phyloP scores from a whole-genome alignment of 2,888 invertebrate genomes.

The Agrochola lychnidis region DNA sequence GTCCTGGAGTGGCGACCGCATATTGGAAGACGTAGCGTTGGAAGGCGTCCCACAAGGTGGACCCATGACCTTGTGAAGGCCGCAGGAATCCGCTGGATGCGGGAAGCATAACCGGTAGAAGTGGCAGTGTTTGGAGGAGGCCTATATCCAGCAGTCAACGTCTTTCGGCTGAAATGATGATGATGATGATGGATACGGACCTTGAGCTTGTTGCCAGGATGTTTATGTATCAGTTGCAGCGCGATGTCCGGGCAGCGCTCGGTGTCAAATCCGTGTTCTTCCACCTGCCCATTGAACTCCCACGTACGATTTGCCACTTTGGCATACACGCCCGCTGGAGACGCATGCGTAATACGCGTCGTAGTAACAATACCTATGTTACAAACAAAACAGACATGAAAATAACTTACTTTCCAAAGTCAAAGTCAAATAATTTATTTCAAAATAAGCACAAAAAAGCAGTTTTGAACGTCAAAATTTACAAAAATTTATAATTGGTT shows the following conservation, averaged over 20 bases:
- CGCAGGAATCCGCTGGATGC: not conserved
- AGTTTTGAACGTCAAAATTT: too few relatives aligned
- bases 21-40: not conserved
- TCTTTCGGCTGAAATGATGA: not conserved
- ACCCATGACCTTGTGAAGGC: not conserved
- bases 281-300: conserved; percentile 92
- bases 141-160: not conserved
- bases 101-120: not conserved
- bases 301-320: conserved; percentile 92
- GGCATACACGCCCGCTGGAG: conserved; percentile 93
- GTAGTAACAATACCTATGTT: conserved; percentile 92
- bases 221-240: conserved; percentile 91
- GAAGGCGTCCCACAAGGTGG: not conserved
- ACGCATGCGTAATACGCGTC: conserved; percentile 94
- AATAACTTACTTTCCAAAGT: not conserved
- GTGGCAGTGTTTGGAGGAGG: too few relatives aligned
- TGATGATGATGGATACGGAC: conserved; percentile 76
- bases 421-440: too few relatives aligned
- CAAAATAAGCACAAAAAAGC: too few relatives aligned
- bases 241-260: conserved; percentile 93
- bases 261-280: conserved; percentile 80
- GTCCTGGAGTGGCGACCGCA: not conserved
- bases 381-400: not conserved
- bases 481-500: too few relatives aligned
- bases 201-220: conserved; percentile 92